Evolutionary conservation across 2,888 invertebrate genomes (phyloP), one percentile per base, ranked within the genome.

Genomic region (Xylocampa areola): DNA sequence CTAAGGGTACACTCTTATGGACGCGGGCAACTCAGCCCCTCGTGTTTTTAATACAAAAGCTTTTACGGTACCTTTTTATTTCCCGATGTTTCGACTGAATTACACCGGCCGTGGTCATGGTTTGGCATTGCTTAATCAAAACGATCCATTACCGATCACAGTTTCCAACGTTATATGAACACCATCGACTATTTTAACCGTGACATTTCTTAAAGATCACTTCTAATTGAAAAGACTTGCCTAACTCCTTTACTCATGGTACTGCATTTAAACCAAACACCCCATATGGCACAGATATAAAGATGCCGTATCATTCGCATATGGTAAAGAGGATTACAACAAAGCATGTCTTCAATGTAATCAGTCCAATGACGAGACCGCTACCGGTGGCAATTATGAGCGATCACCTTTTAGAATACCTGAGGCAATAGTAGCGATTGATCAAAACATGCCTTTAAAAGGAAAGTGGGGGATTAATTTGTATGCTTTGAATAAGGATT

Each of bases 271-370:
- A 11, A 52, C 19, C 44, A 14, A 1, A 4, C 10, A 25, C 23
- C 29, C 17, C 14, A 11, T 35, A 39, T 32, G 51, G 51, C 33
- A 14, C 11, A 23, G 25, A 11, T 11, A 14, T 25, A 8, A 16
- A 16, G 6, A 23, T 23, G 36, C 40, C 41, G 30, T 27, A 32
- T 16, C 11, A n/a, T 40, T 52, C 76, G 70, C 68, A 68, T 77
- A 80, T 76, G 77, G 85, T 77, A 78, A 84, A 80, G 84, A 80
- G 76, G 86, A 84, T 86, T 85, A 83, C 67, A 64, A 68, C 65
- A 77, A 70, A 75, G 69, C 73, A 53, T 58, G 44, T 73, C 72
- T 14, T 62, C 43, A 79, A 74, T 57, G 76, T 79, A 30, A 33
- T 54, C 64, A 71, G 72, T 66, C 48, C 55, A 50, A 61, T 68